phyloP scores from a whole-genome alignment of 2,888 invertebrate genomes.

The Reticulitermes lucifugus region DNA sequence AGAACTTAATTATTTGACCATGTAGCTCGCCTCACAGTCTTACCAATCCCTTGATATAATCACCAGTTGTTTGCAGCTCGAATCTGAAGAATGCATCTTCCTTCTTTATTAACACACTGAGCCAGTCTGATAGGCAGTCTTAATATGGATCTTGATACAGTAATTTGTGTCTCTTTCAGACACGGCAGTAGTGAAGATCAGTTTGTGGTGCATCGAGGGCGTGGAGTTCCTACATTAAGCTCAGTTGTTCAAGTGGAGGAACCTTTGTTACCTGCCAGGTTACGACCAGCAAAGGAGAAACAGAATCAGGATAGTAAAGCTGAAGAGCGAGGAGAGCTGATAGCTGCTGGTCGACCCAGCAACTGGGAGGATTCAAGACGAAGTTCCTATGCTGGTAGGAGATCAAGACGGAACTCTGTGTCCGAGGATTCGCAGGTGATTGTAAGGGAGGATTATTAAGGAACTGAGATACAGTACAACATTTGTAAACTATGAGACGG shows the following conservation, averaged over 20 bases:
- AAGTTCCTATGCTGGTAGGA: constrained; percentile 82
- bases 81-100: too few species aligned
- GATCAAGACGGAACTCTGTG: constrained; percentile 86
- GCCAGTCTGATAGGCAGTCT: background rate
- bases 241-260: constrained; percentile 70
- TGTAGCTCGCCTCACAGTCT: too few species aligned
- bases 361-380: constrained; percentile 83
- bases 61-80: too few species aligned
- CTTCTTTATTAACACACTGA: too few species aligned
- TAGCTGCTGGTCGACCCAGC: constrained; percentile 87
- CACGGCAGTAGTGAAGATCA: constrained; percentile 56
- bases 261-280: constrained; percentile 69
- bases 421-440: constrained; percentile 80
- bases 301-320: constrained; percentile 73
- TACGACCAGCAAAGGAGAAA: constrained; percentile 73
- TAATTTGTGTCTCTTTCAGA: constrained; percentile 1
- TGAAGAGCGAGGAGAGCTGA: constrained; percentile 72
- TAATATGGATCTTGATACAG: background rate
- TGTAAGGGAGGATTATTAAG: too few species aligned
- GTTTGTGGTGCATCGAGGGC: constrained; percentile 85
- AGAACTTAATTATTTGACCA: too few species aligned
- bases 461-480: too few species aligned
- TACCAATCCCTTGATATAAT: too few species aligned
- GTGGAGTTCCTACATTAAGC: constrained; percentile 82
- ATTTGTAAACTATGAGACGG: too few species aligned